Percentiles rank a stretch among this genome's conserved stretches.
Conservation (phyloP, 2,797 vertebrate species). For the Euthynnus affinis region DNA sequence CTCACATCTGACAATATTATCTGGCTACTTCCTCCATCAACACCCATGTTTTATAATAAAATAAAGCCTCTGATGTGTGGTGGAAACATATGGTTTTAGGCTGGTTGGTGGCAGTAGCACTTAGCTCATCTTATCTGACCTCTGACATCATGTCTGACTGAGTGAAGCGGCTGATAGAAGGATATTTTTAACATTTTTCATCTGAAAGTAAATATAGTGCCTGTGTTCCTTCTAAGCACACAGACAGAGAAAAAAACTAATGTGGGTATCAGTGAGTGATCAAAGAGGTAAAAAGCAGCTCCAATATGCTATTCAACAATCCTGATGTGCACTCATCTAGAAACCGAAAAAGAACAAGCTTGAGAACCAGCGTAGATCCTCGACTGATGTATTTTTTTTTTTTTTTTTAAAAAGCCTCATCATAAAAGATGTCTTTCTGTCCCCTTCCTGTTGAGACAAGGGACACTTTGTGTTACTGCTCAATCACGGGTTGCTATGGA, state of each 20-base stretch:
- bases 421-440: constrained; percentile 57
- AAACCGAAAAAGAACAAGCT: constrained; percentile 12
- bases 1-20: constrained; percentile 60
- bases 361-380: constrained; percentile 22
- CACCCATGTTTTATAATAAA: constrained; percentile 22
- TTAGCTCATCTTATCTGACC: constrained; percentile 50
- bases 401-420: constrained; percentile 30
- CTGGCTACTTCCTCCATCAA: constrained; percentile 34
- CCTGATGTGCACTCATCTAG: constrained; percentile 22
- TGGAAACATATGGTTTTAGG: constrained; percentile 45
- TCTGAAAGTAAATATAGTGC: constrained; percentile 13
- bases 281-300: constrained; percentile 41
- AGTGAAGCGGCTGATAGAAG: constrained; percentile 3
- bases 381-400: constrained; percentile 22
- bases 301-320: constrained; percentile 28
- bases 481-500: constrained; percentile 78
- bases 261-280: constrained; percentile 21
- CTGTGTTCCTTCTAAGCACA: constrained; percentile 4
- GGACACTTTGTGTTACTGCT: constrained; percentile 54
- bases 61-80: constrained; percentile 11
- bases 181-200: constrained; percentile 35
- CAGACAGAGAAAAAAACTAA: constrained; percentile 17
- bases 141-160: constrained; percentile 36
- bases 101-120: constrained; percentile 28
- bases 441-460: constrained; percentile 61